Evolutionary conservation across 2,888 invertebrate genomes (phyloP), one percentile per base, ranked within the genome.

Genomic region (Disparrhopalites patrizii): DNA sequence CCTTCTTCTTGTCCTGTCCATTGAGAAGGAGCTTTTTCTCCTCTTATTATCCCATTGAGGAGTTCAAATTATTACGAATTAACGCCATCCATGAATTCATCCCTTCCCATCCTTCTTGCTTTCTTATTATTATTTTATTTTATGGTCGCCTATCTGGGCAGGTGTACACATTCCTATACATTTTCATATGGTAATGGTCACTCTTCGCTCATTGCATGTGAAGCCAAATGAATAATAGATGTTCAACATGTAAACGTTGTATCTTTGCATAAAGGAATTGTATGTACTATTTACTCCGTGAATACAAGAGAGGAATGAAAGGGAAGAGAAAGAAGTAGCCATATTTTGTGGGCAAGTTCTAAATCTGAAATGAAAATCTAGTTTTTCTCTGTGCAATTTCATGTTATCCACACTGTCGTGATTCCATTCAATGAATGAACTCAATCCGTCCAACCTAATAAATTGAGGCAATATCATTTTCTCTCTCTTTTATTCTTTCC

Each of bases 401-500:
- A 43, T 10, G 43, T 4, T 5, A 43, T 43, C 8, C n/a, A 18
- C 8, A 4, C n/a, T 43, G 43, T 43, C 43, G 43, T 43, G 43
- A 43, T 43, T 15, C 43, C n/a, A 43, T 43, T 43, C 43, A 43
- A 18, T 5, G 43, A 43, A 15, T 43, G 43, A 43, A n/a, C 43
- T 43, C 43, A 43, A 43, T 43, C 43, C n/a, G 43, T 43, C 43
- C 20, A 43, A 15, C 43, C 43, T 43, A 43, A 43, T 43, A 43
- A 43, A 43, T 43, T 43, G n/a, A 43, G 43, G 43, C 43, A 43
- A 43, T 43, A 43, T 43, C 43, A 20, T 15, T 43, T 43, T 43
- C 20, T 4, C 43, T 5, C 20, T 43, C 20, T 5, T 10, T 43
- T 10, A 18, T 43, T 43, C 20, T 43, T 43, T n/a, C n/a, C n/a